A percentile compares a stretch with the other conserved stretches of the same genome.
These are phyloP conservation scores for Drosophila eugracilis DNA, from an alignment of 1,140 invertebrate species.

Conservation along the genomic window DNA sequence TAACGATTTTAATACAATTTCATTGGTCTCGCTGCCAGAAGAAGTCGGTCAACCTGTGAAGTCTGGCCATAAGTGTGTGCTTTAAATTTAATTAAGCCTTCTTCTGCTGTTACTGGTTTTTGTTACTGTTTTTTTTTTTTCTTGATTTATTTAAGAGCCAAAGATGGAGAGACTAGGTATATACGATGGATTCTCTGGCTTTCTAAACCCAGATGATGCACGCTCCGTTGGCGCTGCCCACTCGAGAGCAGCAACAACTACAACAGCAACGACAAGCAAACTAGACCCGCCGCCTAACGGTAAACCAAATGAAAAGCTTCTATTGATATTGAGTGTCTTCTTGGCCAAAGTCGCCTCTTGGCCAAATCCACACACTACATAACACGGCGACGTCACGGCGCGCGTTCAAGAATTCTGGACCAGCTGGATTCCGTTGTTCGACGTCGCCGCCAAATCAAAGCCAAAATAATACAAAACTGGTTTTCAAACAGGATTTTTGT, in stretches of 20 bases:
- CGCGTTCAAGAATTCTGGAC: slow-evolving; percentile 66
- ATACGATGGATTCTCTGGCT: slow-evolving; percentile 53
- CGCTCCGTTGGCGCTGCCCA: slow-evolving; percentile 70
- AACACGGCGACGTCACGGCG: slow-evolving; percentile 63
- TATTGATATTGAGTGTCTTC: slow-evolving; percentile 49
- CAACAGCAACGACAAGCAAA: slow-evolving; percentile 27
- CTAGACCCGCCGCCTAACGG: slow-evolving; percentile 63
- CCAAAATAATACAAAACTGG: slow-evolving; percentile 48
- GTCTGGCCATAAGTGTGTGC: slow-evolving; percentile 37
- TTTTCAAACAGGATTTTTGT: slow-evolving; percentile 51
- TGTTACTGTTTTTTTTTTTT: slow-evolving; percentile 7
- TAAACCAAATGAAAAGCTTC: slow-evolving; percentile 74
- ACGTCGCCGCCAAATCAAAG: slow-evolving; percentile 18
- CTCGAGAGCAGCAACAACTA: slow-evolving; percentile 46
- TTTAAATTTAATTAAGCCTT: slow-evolving; percentile 77
- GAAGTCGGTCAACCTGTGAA: slow-evolving; percentile 70
- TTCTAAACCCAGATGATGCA: slow-evolving; percentile 65
- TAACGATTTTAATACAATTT: slow-evolving; percentile 50
- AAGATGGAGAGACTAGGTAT: slow-evolving; percentile 29
- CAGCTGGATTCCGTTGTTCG: slow-evolving; percentile 45
- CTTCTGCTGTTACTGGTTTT: slow-evolving; percentile 23
- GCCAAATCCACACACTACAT: neutral
- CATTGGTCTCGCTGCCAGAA: slow-evolving; percentile 46
- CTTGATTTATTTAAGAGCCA: slow-evolving; percentile 5
- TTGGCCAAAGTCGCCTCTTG: slow-evolving; percentile 16